These are phyloP conservation scores for Spatulosminthurus flaviceps DNA, from an alignment of 2,888 invertebrate species.

Conservation along the genomic window DNA sequence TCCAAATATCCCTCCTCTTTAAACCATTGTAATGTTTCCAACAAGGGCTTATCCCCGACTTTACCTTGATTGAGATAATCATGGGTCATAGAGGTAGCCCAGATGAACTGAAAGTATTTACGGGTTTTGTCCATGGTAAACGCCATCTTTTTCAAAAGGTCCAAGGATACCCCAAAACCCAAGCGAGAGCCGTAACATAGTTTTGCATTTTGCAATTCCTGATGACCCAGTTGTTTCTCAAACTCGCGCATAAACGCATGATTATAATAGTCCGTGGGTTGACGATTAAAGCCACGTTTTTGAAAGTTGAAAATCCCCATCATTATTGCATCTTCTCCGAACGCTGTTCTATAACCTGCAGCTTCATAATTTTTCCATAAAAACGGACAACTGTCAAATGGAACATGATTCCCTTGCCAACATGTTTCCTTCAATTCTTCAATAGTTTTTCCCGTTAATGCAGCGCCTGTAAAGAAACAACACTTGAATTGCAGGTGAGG, in stretches of 20 bases:
- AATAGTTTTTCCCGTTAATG: constrained; percentile 64
- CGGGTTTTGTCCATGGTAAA: constrained; percentile 68
- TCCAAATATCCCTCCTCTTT: constrained; percentile 71
- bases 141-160: constrained; percentile 76
- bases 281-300: constrained; percentile 77
- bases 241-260: no score
- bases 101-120: constrained; percentile 83
- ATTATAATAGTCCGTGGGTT: constrained; percentile 90
- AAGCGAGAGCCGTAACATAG: constrained; percentile 73
- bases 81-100: constrained; percentile 85
- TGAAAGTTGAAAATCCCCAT: constrained; percentile 84
- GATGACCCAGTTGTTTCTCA: no score
- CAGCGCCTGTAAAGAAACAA: constrained; percentile 79
- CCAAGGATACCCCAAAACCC: constrained; percentile 76
- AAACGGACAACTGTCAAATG: constrained; percentile 39
- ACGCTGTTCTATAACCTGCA: constrained; percentile 66
- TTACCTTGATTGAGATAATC: constrained; percentile 83
- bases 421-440: constrained; percentile 70
- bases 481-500: no score
- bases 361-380: constrained; percentile 40
- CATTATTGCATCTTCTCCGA: constrained; percentile 82
- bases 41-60: constrained; percentile 76
- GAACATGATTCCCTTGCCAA: not conserved
- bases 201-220: no score
- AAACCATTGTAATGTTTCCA: constrained; percentile 71